Conservation (phyloP, 2,113 vertebrate species). For the Lycaon pictus region DNA sequence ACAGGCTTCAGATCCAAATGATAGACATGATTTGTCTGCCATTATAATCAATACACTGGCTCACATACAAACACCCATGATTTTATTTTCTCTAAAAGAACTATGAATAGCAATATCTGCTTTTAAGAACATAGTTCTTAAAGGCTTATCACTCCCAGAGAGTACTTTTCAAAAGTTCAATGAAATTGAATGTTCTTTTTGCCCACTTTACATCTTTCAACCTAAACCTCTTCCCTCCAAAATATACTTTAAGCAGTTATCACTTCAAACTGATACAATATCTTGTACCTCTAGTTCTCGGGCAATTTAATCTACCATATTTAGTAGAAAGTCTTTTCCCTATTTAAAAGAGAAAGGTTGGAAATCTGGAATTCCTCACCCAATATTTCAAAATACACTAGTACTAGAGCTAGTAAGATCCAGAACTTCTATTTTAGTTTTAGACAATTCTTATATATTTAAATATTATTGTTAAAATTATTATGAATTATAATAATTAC, state of each 20-base stretch:
- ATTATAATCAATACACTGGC: neutral
- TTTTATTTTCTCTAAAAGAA: constrained; percentile 39
- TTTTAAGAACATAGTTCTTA: constrained; percentile 51
- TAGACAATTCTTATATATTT: constrained; percentile 40
- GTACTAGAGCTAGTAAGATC: neutral
- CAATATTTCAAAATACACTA: constrained; percentile 31
- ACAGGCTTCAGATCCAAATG: neutral
- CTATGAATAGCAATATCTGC: constrained; percentile 13
- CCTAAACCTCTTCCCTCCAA: neutral
- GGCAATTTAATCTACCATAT: neutral
- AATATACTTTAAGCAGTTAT: neutral
- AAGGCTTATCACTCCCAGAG: neutral
- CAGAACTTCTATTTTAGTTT: constrained; percentile 46
- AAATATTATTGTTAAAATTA: constrained; percentile 32
- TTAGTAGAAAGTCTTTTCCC: neutral
- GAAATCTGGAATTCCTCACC: constrained; percentile 16
- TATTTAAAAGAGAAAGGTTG: constrained; percentile 48
- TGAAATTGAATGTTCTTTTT: constrained; percentile 31
- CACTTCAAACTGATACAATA: constrained; percentile 26
- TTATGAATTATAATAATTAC: constrained; percentile 56
- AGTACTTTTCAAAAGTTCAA: neutral
- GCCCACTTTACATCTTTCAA: neutral
- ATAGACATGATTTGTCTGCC: neutral
- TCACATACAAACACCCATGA: neutral
- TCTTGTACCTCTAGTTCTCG: neutral